Conservation (phyloP, 2,113 vertebrate genomes). For the Chlamydotis undulata region DNA sequence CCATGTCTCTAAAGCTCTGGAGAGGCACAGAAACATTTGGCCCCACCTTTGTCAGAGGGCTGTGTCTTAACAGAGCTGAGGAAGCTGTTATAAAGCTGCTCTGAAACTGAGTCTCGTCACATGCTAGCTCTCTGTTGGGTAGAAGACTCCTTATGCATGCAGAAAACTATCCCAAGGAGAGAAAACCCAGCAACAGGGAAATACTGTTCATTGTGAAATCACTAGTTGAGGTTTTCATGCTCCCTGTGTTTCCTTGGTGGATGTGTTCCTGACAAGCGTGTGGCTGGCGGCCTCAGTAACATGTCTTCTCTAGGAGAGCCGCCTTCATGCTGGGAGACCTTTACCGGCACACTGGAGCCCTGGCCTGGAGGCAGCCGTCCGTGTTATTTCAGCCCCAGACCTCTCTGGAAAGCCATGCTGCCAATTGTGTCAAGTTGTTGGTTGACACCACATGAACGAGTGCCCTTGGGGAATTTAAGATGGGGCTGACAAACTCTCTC, state of each 20-base stretch:
- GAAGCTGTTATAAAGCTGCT: not conserved
- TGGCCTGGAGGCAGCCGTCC: not conserved
- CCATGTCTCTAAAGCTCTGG: not conserved
- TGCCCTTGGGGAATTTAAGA: not conserved
- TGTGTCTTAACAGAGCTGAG: not conserved
- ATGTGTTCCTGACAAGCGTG: not conserved
- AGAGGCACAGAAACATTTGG: not conserved
- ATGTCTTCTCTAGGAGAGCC: not conserved
- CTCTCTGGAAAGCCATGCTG: not conserved
- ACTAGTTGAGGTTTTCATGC: not conserved
- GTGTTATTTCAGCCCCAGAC: not conserved
- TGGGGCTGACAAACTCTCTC: not conserved
- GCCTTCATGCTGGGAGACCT: not conserved
- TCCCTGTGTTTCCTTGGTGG: not conserved
- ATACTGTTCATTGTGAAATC: not conserved
- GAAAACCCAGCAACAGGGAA: not conserved
- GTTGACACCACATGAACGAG: rapidly evolving
- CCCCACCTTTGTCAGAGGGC: not conserved
- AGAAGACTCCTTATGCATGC: not conserved
- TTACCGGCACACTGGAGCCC: not conserved
- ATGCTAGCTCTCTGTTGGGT: not conserved
- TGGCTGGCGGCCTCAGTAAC: not conserved
- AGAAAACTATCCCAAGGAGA: not conserved
- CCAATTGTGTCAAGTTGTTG: not conserved
- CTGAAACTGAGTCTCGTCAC: not conserved